A percentile compares a stretch with the other conserved stretches of the same genome.
Evolutionary conservation across 2,888 invertebrate genomes (phyloP).

Genomic region (Thecophora atra): DNA sequence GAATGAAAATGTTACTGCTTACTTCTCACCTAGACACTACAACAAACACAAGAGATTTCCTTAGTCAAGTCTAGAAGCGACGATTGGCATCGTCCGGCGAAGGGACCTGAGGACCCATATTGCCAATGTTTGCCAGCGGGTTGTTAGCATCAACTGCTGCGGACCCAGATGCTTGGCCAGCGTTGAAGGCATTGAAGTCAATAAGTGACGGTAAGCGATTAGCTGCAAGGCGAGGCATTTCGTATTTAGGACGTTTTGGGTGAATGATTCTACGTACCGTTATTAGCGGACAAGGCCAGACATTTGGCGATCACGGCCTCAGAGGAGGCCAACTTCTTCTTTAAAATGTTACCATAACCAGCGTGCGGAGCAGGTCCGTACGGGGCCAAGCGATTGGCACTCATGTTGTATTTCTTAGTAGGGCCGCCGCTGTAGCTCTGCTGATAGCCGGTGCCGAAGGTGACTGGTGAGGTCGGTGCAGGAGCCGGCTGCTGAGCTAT

Average conservation of each 20-base stretch:
- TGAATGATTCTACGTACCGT: slow-evolving; percentile 50
- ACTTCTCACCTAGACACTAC: slow-evolving; percentile 20
- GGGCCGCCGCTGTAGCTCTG: slow-evolving; percentile 87
- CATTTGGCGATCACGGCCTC: neutral
- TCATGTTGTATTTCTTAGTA: slow-evolving; percentile 73
- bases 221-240: no score
- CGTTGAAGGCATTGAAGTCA: slow-evolving; percentile 52
- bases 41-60: neutral
- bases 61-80: slow-evolving; percentile 19
- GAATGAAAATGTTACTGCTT: slow-evolving; percentile 21
- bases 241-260: no score
- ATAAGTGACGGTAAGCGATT: slow-evolving; percentile 47
- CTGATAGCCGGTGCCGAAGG: slow-evolving; percentile 76
- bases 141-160: slow-evolving; percentile 9
- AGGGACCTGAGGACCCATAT: slow-evolving; percentile 42
- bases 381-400: slow-evolving; percentile 77
- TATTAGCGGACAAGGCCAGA: slow-evolving; percentile 44
- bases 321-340: neutral
- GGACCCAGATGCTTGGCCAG: slow-evolving; percentile 28
- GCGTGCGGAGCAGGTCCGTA: slow-evolving; percentile 56
- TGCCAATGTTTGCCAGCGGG: slow-evolving; percentile 48
- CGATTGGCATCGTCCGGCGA: slow-evolving; percentile 43
- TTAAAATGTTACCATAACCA: slow-evolving; percentile 3
- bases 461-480: slow-evolving; percentile 49
- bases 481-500: slow-evolving; percentile 38